Conservation (phyloP, 2,888 invertebrate genomes). For the Drosophila borealis region DNA sequence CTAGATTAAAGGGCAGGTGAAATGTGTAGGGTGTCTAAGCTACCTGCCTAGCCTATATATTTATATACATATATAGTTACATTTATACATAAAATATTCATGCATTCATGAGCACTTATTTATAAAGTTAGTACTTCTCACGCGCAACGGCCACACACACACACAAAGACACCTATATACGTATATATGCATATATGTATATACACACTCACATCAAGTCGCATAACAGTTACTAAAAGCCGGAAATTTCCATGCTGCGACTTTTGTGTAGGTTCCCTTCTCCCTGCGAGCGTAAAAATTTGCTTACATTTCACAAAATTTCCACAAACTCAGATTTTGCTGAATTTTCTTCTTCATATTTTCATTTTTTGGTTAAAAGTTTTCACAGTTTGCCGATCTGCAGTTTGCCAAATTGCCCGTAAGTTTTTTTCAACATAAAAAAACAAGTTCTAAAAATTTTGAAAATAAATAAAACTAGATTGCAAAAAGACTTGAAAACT, state of each 20-base stretch:
- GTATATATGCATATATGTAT: background rate
- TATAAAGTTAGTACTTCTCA: conserved; percentile 52
- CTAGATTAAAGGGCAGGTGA: conserved; percentile 6
- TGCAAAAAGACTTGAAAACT: background rate
- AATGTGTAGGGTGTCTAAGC: conserved; percentile 15
- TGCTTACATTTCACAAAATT: conserved; percentile 69
- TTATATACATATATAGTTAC: conserved; percentile 54
- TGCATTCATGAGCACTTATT: conserved; percentile 72
- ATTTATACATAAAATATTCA: conserved; percentile 79
- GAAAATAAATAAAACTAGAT: conserved; percentile 11
- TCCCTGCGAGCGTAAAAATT: conserved; percentile 39
- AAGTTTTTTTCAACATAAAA: conserved; percentile 13
- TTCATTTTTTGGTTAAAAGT: conserved; percentile 42
- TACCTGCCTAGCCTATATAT: conserved; percentile 31
- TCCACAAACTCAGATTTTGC: conserved; percentile 13
- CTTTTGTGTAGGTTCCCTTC: conserved; percentile 19
- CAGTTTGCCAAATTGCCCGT: conserved; percentile 32
- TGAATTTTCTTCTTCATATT: background rate
- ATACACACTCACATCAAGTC: background rate
- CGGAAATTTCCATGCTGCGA: conserved; percentile 54
- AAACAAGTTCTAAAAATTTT: conserved; percentile 1
- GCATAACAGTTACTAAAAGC: conserved; percentile 38
- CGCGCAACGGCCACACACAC: conserved; percentile 45
- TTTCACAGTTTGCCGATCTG: conserved; percentile 44
- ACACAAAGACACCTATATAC: conserved; percentile 1